Conservation (phyloP, 2,113 vertebrate species). For the Crocuta crocuta region DNA sequence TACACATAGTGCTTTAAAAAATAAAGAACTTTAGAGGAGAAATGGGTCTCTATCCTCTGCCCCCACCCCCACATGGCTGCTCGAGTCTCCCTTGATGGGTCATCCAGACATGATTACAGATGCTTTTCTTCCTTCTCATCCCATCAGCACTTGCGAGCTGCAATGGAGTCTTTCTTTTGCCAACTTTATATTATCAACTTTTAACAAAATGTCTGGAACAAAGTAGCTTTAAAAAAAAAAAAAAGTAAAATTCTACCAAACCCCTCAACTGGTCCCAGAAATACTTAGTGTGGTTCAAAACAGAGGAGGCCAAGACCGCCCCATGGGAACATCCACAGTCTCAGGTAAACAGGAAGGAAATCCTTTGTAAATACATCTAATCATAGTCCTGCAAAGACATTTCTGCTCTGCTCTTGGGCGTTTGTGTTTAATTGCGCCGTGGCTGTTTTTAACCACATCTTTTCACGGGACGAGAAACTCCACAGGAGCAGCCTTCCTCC, state of each 20-base stretch:
- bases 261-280: neutral
- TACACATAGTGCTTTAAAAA: neutral
- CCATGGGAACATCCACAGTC: neutral
- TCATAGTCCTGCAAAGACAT: neutral
- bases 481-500: neutral
- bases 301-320: rapidly evolving
- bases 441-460: neutral
- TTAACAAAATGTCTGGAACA: neutral
- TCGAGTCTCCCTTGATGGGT: neutral
- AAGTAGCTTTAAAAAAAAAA: neutral
- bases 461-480: neutral
- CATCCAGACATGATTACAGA: neutral
- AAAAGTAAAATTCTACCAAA: neutral
- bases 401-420: neutral
- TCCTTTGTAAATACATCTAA: neutral
- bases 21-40: neutral
- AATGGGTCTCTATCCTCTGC: neutral
- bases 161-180: neutral
- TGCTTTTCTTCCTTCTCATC: neutral
- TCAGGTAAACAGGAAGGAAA: neutral
- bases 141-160: neutral
- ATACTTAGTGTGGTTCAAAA: neutral
- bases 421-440: neutral
- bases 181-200: neutral
- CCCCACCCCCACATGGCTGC: rapidly evolving